These are phyloP conservation scores for Drosophila lutescens DNA, from an alignment of 2,888 invertebrate species.

Conservation along the genomic window DNA sequence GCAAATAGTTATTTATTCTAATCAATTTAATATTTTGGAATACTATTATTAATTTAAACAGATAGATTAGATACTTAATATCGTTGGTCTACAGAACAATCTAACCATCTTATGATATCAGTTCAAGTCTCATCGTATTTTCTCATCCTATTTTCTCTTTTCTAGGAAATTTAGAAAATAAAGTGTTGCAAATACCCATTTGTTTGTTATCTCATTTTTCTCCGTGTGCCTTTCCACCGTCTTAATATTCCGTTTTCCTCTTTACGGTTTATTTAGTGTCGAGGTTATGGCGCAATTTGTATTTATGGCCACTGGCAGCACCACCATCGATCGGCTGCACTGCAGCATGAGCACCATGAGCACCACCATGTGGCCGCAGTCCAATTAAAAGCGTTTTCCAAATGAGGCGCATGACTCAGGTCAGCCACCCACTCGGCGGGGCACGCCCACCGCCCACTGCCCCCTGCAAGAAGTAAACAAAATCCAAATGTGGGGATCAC, in stretches of 20 bases:
- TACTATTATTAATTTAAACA: no score
- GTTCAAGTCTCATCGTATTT: no score
- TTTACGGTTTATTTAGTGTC: constrained; percentile 74
- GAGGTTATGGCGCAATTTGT: constrained; percentile 76
- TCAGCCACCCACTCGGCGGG: constrained; percentile 14
- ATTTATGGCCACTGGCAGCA: constrained; percentile 58
- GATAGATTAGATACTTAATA: no score
- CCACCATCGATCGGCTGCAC: constrained; percentile 11
- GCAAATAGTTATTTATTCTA: no score
- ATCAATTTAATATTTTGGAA: no score
- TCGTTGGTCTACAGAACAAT: no score
- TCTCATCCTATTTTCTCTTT: no score
- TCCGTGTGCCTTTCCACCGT: not conserved
- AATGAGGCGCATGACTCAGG: constrained; percentile 55
- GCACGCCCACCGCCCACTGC: constrained; percentile 9
- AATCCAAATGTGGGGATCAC: constrained; percentile 1
- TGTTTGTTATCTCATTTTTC: not conserved
- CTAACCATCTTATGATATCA: no score
- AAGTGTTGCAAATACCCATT: not conserved
- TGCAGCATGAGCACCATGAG: constrained; percentile 7
- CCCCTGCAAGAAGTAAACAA: constrained; percentile 23
- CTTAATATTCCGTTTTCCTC: constrained; percentile 24
- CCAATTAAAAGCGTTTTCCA: constrained; percentile 68
- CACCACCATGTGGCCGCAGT: constrained; percentile 63
- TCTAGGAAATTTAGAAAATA: no score